A percentile compares a stretch with the other conserved stretches of the same genome.
Evolutionary conservation across 2,113 vertebrate species (phyloP).

Genomic region (Columbina picui): DNA sequence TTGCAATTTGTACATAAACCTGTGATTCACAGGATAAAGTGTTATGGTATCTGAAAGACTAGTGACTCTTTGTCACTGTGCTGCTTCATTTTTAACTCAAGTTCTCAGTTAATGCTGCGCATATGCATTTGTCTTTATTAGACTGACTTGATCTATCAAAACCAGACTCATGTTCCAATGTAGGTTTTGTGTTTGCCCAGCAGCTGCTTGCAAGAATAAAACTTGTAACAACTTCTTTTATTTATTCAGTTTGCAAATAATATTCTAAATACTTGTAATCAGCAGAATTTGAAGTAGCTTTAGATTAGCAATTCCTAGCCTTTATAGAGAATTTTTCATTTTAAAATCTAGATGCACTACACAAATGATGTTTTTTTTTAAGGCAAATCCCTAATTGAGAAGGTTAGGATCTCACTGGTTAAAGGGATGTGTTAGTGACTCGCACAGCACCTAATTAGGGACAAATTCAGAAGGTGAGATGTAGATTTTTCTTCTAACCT

Average conservation of each 20-base stretch:
- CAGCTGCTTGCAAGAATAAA: background rate
- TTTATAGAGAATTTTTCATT: background rate
- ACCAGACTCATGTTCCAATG: background rate
- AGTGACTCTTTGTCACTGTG: background rate
- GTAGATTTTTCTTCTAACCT: background rate
- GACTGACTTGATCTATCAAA: background rate
- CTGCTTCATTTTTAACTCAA: background rate
- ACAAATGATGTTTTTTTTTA: background rate
- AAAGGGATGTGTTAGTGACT: background rate
- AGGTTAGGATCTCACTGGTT: background rate
- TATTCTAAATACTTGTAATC: background rate
- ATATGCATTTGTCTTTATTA: background rate
- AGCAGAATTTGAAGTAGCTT: background rate
- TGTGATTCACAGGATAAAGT: background rate
- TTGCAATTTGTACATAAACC: background rate
- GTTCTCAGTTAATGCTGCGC: background rate
- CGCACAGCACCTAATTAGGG: background rate
- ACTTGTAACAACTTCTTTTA: background rate
- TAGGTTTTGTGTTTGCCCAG: background rate
- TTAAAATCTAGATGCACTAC: background rate
- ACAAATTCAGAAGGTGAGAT: background rate
- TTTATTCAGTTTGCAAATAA: background rate
- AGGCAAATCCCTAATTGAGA: background rate
- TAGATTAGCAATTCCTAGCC: background rate
- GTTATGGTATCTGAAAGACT: background rate